Conservation (phyloP, 2,113 vertebrate genomes). For the Diadophis punctatus region DNA sequence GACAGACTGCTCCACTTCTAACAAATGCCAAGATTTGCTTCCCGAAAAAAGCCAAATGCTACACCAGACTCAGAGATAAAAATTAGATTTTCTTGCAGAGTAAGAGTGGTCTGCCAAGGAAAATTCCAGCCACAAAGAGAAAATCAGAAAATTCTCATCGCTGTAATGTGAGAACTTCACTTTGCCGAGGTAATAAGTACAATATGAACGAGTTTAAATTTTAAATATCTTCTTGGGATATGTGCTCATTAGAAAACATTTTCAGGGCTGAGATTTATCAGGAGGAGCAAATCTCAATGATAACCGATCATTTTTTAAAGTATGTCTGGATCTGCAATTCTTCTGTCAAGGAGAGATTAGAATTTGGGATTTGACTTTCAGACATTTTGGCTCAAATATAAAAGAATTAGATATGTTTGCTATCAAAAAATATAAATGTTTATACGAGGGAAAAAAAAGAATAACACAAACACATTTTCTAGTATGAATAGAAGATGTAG, state of each 20-base stretch:
- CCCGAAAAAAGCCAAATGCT: constrained; percentile 2
- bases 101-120: neutral
- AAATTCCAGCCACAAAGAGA: neutral
- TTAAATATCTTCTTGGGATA: neutral
- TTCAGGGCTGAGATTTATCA: neutral
- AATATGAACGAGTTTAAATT: neutral
- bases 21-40: constrained; percentile 10
- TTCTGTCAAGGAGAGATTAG: neutral
- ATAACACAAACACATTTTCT: neutral
- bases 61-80: neutral
- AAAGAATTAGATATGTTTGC: neutral
- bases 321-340: neutral
- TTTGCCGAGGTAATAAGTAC: neutral
- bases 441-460: neutral
- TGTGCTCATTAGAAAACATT: neutral
- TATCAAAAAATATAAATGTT: neutral
- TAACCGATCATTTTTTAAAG: neutral
- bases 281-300: neutral
- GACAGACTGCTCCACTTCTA: neutral
- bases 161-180: neutral
- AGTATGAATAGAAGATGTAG: neutral
- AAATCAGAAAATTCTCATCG: neutral
- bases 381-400: neutral
- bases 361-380: neutral
- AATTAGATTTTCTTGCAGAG: neutral